phyloP scores from a whole-genome alignment of 2,888 invertebrate genomes.

The Rugalucina vietnamica region DNA sequence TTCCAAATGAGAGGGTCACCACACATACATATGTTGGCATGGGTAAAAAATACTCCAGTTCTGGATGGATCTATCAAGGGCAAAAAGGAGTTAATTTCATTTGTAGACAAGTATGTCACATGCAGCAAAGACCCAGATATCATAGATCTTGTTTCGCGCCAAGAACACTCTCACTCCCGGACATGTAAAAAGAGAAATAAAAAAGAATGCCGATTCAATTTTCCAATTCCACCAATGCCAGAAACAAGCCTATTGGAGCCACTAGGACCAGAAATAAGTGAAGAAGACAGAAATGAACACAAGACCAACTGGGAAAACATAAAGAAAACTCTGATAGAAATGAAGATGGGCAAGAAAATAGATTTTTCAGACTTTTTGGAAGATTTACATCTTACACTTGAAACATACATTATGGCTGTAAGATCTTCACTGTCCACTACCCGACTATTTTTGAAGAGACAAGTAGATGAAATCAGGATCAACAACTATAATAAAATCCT shows the following conservation, averaged over 20 bases:
- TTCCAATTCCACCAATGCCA: conserved; percentile 42
- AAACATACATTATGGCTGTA: conserved; percentile 36
- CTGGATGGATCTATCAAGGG: neutral
- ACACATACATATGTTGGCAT: conserved; percentile 52
- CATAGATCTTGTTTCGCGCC: conserved; percentile 14
- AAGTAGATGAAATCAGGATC: conserved; percentile 34
- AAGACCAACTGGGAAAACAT: conserved; percentile 24
- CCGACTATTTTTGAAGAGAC: conserved; percentile 54
- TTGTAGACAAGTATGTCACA: conserved; percentile 32
- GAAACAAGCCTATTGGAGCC: conserved; percentile 44
- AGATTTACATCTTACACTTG: conserved; percentile 15
- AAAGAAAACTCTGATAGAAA: neutral
- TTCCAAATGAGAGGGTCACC: conserved; percentile 57
- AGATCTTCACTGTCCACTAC: conserved; percentile 30
- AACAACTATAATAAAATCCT: conserved; percentile 51
- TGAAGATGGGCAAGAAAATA: conserved; percentile 31
- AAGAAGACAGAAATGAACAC: conserved; percentile 31
- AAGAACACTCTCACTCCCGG: conserved; percentile 45
- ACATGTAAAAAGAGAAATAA: conserved; percentile 26
- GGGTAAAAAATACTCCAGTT: conserved; percentile 45
- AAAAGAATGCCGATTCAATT: conserved; percentile 44
- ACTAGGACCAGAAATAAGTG: conserved; percentile 9
- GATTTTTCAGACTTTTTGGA: neutral
- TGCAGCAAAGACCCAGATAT: neutral
- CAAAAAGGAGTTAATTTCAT: conserved; percentile 16